These are phyloP conservation scores for Petrocephalus zakoni DNA, from an alignment of 2,113 vertebrate species.

Conservation along the genomic window DNA sequence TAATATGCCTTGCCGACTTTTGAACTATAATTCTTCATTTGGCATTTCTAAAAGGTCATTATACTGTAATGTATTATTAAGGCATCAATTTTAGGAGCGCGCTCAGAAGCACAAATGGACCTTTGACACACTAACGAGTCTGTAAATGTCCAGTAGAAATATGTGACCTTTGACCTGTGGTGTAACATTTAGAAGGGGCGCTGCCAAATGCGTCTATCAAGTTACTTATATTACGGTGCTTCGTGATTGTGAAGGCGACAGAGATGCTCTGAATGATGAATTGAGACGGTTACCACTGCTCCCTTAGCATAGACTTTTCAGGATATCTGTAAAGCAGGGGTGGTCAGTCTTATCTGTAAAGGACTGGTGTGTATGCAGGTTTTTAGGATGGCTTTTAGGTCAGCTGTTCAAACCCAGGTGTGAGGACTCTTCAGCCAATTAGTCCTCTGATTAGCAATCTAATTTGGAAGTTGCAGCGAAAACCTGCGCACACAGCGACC, in stretches of 20 bases:
- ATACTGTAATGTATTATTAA: not conserved
- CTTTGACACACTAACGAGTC: constrained; percentile 46
- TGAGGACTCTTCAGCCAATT: too few species aligned
- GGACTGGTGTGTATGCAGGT: too few species aligned
- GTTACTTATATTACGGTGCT: not conserved
- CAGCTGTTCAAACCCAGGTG: too few species aligned
- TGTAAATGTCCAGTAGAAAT: not conserved
- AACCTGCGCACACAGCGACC: too few species aligned
- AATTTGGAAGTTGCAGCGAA: too few species aligned
- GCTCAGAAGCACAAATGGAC: not conserved
- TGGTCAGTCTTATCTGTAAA: too few species aligned
- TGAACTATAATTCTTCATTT: not conserved
- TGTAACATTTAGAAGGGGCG: not conserved
- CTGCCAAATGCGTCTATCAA: not conserved
- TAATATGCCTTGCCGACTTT: not conserved
- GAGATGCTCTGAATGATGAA: not conserved
- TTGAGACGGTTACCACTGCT: not conserved
- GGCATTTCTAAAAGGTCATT: not conserved
- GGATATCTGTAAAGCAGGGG: not conserved
- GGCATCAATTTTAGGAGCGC: not conserved
- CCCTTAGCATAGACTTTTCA: not conserved
- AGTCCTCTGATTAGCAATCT: too few species aligned
- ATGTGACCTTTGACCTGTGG: not conserved
- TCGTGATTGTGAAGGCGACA: not conserved
- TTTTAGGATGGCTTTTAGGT: too few species aligned